Base-by-base conservation (phyloP, 2,888 invertebrate species). In the Dendrolimus houi region DNA sequence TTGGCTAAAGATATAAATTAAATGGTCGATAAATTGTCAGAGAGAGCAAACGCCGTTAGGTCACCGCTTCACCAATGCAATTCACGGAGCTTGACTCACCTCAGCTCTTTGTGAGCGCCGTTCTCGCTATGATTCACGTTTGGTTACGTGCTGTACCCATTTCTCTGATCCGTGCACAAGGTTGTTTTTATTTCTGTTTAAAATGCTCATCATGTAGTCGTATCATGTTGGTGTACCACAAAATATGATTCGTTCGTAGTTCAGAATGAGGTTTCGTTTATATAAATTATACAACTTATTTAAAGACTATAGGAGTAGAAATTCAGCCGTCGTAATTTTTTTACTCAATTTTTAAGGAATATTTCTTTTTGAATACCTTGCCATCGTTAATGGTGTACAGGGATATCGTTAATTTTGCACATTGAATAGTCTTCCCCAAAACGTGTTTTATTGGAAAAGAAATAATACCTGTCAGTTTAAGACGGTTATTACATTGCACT, bases 61-160 rank as follows among this genome's bases (percentile, higher is more conserved):
- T 47, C 47, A 47, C 58, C 60, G 63, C 55, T 59, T 59, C 64
- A 61, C 55, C 63, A 65, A 69, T 70, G 74, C 70, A 74, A 77
- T 73, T 75, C 69, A 66, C 69, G 63, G 67, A 68, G 70, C 66
- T 72, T 72, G 76, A 76, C 70, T 78, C 76, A 75, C 67, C 64
- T 78, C 76, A 75, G 66, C 64, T 57, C 59, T 62, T 59, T 63
- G 64, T 62, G 65, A 64, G 68, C 67, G 66, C 59, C 64, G 64
- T 59, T 54, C 56, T 53, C 56, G 60, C 63, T 69, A 71, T 82
- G 82, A 83, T 72, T 83, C 82, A 82, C 62, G 57, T 61, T 58
- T 42, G 61, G 68, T 74, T 75, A 75, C 75, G 77, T 79, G 81
- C 75, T 79, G 76, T 70, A 66, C 74, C 74, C 76, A 77, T 79